Base-by-base conservation (phyloP, 2,113 vertebrate genomes). In the Engystomops pustulosus region DNA sequence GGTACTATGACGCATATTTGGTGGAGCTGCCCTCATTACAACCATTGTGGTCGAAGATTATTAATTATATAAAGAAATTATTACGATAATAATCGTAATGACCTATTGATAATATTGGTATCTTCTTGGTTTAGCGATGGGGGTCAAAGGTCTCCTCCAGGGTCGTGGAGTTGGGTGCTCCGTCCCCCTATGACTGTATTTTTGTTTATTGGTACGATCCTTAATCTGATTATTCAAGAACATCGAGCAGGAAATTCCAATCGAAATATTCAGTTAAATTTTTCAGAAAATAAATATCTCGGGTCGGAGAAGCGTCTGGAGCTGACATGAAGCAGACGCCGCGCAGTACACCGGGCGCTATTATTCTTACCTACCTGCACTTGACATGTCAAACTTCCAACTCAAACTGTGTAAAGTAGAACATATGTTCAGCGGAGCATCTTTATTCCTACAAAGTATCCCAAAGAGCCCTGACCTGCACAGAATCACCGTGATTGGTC, bases 351-450 rank as follows among this genome's bases (percentile, higher is more conserved):
- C 53, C 49, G 47, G 76, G 34, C 53, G 17, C 34, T 32, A 45
- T 83, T 83, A 62, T 75, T 65, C 70, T 75, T 65, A 75, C 71
- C 53, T 83, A 76, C 70, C 71, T 74, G 70, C 38, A 17, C 38
- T 41, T 62, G 36, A 82, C 38, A 72, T 44, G 49, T 25, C 51
- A 41, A 27, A 34, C 23, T 34, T 82, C 25, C n/a, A 45, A 82
- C 69, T 75, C 6, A 53, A 65, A 62, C 71, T 36, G 27, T 76
- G 36, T 75, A 47, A 75, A 65, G 58, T 65, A 45, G 70, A 83
- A 62, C 70, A 65, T 75, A 75, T 62, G 69, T 83, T 60, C 44
- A 34, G 30, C 27, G 11, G 20, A 44, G 27, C 14, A 18, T 45
- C 44, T 80, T 27, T 27, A 27, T 70, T 41, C 20, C 44, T 20